Base-by-base conservation (phyloP, 1,140 invertebrate species). In the Nebria ingens region DNA sequence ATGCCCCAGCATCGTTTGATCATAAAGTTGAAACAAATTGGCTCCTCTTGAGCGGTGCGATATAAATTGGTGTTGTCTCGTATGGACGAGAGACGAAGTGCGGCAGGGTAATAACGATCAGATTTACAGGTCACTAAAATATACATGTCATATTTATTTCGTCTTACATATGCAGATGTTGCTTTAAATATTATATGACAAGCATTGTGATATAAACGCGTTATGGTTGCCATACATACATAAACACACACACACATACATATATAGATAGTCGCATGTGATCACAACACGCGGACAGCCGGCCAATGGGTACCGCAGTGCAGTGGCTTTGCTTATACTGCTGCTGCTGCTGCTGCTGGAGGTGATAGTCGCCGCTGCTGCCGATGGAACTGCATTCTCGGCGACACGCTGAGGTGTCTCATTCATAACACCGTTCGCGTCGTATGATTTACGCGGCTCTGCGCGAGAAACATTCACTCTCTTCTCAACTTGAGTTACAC, bases 171-270 rank as follows among this genome's bases (percentile, higher is more conserved):
- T 45, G 40, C 40, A 45, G 40, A 45, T 45, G 40, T 17, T 9
- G 40, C 9, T 9, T 45, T 45, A 45, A 45, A 45, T 45, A 45
- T 45, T 45, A 45, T 45, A 45, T 45, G 40, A 45, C 40, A 45
- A 45, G 40, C 40, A 45, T 45, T 45, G 40, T 45, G 40, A 45
- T 45, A 17, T 45, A 45, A 45, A 45, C 9, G 9, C 40, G 3
- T 4, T 4, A 45, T 17, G 40, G 40, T 4, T n/a, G n/a, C n/a
- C n/a, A n/a, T n/a, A n/a, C n/a, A n/a, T n/a, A n/a, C n/a, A n/a
- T n/a, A n/a, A n/a, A n/a, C n/a, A n/a, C n/a, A n/a, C 40, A 45
- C 9, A 45, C n/a, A 34, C n/a, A n/a, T 34, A 34, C 25, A 34
- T 34, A n/a, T 34, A n/a, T 34, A n/a, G 6, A 34, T n/a, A n/a